A percentile compares a stretch with the other conserved stretches of the same genome.
phyloP scores from a whole-genome alignment of 2,797 vertebrate species.

The Yasuhikotakia modesta region DNA sequence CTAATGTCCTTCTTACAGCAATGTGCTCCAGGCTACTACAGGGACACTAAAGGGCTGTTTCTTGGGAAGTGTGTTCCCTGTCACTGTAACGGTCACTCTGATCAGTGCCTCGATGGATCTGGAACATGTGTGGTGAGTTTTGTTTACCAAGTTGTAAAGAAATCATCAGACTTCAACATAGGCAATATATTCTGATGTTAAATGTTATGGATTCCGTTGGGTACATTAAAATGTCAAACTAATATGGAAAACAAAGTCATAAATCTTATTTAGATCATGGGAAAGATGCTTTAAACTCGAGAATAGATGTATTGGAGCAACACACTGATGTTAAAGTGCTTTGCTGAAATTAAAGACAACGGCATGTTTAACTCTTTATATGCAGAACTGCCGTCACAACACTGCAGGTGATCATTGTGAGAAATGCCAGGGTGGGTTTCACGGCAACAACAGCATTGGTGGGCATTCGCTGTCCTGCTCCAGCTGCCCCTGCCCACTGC shows the following conservation, averaged over 20 bases:
- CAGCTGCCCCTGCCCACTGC: slow-evolving; percentile 92
- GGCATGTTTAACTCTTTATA: neutral
- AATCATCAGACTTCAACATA: neutral
- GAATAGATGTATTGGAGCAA: neutral
- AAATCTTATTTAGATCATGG: neutral
- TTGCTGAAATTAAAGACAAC: too few relatives aligned
- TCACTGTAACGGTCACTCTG: slow-evolving; percentile 91
- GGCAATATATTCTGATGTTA: neutral
- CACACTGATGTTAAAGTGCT: neutral
- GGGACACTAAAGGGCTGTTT: slow-evolving; percentile 92
- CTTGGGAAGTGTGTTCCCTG: slow-evolving; percentile 93
- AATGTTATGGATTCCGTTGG: neutral
- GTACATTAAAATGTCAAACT: slow-evolving; percentile 5
- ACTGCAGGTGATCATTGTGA: slow-evolving; percentile 90
- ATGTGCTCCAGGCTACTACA: slow-evolving; percentile 92
- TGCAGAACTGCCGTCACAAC: slow-evolving; percentile 90
- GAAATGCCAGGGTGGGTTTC: slow-evolving; percentile 84
- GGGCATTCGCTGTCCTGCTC: slow-evolving; percentile 80
- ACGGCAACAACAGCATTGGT: slow-evolving; percentile 74
- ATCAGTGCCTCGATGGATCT: slow-evolving; percentile 87
- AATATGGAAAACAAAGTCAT: neutral
- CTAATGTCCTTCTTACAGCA: slow-evolving; percentile 70
- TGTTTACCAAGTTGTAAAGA: neutral
- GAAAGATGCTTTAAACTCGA: neutral
- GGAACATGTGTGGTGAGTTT: slow-evolving; percentile 87